These are phyloP conservation scores for Solea senegalensis DNA, from an alignment of 2,113 vertebrate genomes.

Conservation along the genomic window DNA sequence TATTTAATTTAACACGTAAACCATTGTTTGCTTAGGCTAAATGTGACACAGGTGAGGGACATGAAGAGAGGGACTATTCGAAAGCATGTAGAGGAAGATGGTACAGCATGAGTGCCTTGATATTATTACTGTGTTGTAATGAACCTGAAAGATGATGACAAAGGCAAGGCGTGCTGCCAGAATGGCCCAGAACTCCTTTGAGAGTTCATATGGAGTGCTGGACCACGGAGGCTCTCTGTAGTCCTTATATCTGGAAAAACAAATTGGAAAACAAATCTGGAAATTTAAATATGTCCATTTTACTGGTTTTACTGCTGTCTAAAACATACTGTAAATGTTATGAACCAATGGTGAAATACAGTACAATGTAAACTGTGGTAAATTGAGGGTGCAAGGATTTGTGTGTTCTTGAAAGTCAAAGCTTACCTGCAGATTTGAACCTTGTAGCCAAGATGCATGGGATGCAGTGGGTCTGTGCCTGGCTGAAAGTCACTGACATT, in stretches of 20 bases:
- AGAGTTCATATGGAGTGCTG: conserved; percentile 88
- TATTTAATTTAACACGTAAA: too few species aligned
- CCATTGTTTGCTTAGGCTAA: too few species aligned
- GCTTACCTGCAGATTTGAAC: conserved; percentile 92
- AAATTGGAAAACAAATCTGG: background rate
- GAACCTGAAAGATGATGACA: conserved; percentile 96
- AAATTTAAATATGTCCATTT: too few species aligned
- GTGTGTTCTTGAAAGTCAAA: background rate
- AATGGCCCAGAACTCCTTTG: conserved; percentile 97
- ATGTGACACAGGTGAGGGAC: too few species aligned
- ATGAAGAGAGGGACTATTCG: too few species aligned
- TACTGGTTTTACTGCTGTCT: too few species aligned
- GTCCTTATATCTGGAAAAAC: conserved; percentile 90
- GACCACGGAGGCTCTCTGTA: conserved; percentile 95
- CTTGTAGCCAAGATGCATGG: conserved; percentile 85
- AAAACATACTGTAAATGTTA: too few species aligned
- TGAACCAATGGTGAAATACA: too few species aligned
- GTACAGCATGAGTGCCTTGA: too few species aligned
- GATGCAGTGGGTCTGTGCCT: conserved; percentile 84
- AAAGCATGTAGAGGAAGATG: too few species aligned
- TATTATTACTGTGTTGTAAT: background rate
- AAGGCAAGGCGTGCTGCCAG: conserved; percentile 93
- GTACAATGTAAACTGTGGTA: too few species aligned
- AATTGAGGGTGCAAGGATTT: too few species aligned
- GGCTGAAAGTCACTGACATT: conserved; percentile 93